Evolutionary conservation across 1,140 invertebrate genomes (phyloP), one percentile per base, ranked within the genome.

Genomic region (Drosophila lowei): DNA sequence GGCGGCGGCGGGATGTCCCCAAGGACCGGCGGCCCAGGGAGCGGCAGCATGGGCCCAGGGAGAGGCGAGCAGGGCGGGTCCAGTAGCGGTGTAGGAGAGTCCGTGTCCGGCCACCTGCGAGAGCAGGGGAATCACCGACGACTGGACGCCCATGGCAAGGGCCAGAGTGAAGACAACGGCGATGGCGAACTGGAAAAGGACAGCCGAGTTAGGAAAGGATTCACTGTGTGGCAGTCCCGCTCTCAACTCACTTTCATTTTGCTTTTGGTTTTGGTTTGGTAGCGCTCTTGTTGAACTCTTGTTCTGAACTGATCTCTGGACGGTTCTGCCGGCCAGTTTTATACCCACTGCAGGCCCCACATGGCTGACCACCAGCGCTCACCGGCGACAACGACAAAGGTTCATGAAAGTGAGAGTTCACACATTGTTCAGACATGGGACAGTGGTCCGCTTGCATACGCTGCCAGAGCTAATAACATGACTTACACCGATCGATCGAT

Each of bases 91-190:
- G 43, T 86, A 86, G 34, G 84, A 90, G 11, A 89, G 72, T 57
- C 90, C 90, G 54, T 88, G 75, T 21, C 77, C 86, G 47, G 81
- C 85, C 60, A 86, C 43, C 62, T 85, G 86, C 30, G 81, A 78
- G 42, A 75, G 48, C 83, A 72, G 76, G 11, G 88, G 88, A 57
- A 88, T 88, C 61, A 91, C 72, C 8, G 90, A 91, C 9, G 88
- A 90, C 77, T 91, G 85, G 15, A 88, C 85, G 55, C 90, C 90
- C 80, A 91, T 65, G 79, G 90, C 85, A n/a, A 91, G 78, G 77
- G 90, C 90, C 79, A 91, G 59, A 57, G 81, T 88, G 58, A 91
- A 74, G 62, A 91, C 61, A 53, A 72, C 56, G 21, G 77, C 84
- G 55, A 79, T 58, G 56, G 77, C 79, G 88, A 91, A 91, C 90